Evolutionary conservation across 2,888 invertebrate genomes (phyloP), one percentile per base, ranked within the genome.

Genomic region (Emesis russula): DNA sequence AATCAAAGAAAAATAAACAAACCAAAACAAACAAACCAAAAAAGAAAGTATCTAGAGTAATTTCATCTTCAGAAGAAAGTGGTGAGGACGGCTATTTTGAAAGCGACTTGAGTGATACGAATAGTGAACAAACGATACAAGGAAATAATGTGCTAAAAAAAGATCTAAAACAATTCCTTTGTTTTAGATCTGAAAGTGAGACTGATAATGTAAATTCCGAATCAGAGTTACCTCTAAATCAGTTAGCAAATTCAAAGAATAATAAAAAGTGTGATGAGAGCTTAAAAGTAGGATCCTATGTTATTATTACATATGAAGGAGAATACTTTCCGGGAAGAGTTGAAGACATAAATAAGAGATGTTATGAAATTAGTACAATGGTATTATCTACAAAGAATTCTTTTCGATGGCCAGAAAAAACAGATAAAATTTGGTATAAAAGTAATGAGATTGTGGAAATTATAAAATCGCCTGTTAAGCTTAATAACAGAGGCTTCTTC

Each of bases 301-400:
- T 58, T 2, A 58, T 58, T 15, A 15, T 58, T 15, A 15, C 1
- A 3, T 58, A 58, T 58, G 53, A 58, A 58, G 71, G 38, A 3
- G 38, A 36, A 71, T 71, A 71, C 15, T 71, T 71, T 71, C 71
- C 71, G 15, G 71, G 71, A 36, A 71, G 36, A 71, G n/a, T 71
- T 13, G 71, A 71, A 33, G 38, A 71, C 11, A 36, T 38, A 71
- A n/a, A 71, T 36, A 18, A 41, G n/a, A 38, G 71, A 15, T 2
- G 13, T 71, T 71, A 71, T 71, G 71, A 71, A 38, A 3, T 71
- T 38, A 71, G 71, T 36, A 71, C 71, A 3, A 71, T 71, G 71
- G 71, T 38, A 3, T 36, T 71, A 9, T 71, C 15, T 13, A 71
- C 36, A 36, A 11, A 36, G 7, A 38, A 71, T 13, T 13, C 58